Conservation (phyloP, 2,797 vertebrate genomes). For the Falco rusticolus region DNA sequence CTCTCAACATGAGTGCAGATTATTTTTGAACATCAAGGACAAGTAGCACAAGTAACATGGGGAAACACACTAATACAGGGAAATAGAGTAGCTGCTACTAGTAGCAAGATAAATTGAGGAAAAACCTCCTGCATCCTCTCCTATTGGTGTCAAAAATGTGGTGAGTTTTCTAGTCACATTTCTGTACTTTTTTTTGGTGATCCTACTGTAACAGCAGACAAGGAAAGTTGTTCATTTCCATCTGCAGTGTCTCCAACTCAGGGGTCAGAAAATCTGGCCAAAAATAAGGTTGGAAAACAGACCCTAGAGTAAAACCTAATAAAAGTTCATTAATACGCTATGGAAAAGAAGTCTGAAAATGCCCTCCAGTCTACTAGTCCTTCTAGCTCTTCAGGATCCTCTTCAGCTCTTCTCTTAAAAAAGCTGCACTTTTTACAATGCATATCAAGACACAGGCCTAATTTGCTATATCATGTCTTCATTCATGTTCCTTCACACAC, state of each 20-base stretch:
- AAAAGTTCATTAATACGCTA: background rate
- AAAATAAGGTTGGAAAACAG: background rate
- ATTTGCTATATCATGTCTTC: background rate
- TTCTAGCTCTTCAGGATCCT: background rate
- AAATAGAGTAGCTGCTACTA: background rate
- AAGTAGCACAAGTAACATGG: background rate
- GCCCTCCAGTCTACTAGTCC: background rate
- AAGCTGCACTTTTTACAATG: background rate
- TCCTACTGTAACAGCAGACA: background rate
- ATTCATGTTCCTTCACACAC: background rate
- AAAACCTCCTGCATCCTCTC: background rate
- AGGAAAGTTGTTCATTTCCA: background rate
- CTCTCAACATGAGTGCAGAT: background rate
- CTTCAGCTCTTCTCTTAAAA: background rate
- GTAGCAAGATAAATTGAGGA: background rate
- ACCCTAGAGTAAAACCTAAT: background rate
- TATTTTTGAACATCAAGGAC: background rate
- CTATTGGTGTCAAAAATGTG: background rate
- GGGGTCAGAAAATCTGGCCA: background rate
- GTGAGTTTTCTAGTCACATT: background rate
- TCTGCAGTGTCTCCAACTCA: background rate
- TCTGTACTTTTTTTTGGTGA: background rate
- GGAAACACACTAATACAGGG: background rate
- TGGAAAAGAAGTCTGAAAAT: background rate
- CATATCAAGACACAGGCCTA: background rate